Evolutionary conservation across 2,888 invertebrate genomes (phyloP).

Genomic region (Ornithoptera priamus): DNA sequence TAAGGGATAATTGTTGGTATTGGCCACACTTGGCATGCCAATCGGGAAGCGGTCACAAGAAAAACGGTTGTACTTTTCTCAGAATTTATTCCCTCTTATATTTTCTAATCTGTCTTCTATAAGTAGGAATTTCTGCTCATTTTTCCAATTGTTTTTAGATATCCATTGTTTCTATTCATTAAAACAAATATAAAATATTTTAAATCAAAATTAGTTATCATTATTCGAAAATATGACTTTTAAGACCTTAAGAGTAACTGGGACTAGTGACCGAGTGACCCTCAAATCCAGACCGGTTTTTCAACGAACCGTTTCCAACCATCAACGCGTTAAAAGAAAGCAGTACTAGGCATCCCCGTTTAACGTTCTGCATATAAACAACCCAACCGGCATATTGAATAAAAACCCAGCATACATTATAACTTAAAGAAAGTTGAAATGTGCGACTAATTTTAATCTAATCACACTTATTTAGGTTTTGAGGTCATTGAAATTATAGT

Average conservation of each 20-base stretch:
- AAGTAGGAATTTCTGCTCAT: too few species aligned
- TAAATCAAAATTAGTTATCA: neutral
- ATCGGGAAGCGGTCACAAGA: too few species aligned
- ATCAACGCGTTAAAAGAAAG: conserved; percentile 52
- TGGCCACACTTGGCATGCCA: too few species aligned
- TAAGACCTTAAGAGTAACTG: conserved; percentile 9
- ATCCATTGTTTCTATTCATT: neutral
- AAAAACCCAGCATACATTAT: neutral
- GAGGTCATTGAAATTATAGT: neutral
- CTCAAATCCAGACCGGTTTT: conserved; percentile 63
- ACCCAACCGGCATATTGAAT: conserved; percentile 6
- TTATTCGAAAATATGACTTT: conserved; percentile 26
- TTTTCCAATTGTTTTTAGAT: too few species aligned
- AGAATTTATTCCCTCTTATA: too few species aligned
- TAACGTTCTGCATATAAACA: conserved; percentile 14
- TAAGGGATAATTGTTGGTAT: too few species aligned
- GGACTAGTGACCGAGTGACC: conserved; percentile 72
- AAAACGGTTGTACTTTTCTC: too few species aligned
- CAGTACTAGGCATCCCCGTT: conserved; percentile 31
- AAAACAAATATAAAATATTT: neutral
- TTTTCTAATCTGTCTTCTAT: too few species aligned
- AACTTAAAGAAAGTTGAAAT: neutral
- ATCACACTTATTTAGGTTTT: neutral
- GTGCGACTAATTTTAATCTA: neutral
- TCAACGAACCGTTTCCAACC: conserved; percentile 37